Base-by-base conservation (phyloP, 1,140 invertebrate species). In the Meloidogyne exigua region DNA sequence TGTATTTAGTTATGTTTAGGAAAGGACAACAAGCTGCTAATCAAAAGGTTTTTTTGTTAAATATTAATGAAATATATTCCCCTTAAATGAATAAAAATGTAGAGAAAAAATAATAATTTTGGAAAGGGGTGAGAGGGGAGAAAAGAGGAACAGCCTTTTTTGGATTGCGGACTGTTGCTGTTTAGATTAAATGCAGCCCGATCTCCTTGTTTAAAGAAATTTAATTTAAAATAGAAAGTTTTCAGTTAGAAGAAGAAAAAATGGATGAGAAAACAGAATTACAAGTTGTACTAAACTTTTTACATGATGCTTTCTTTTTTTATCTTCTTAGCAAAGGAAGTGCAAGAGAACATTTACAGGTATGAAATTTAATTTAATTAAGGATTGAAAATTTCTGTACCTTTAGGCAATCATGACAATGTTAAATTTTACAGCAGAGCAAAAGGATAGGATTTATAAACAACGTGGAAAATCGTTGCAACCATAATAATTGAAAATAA, bases 231-330 rank as follows among this genome's bases (percentile, higher is more conserved):
- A 32, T 3, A 2, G 28, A 32, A 32, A 32, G 7, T 32, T 57
- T 57, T 57, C 18, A 57, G 49, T 21, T 78, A 75, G 73, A 86
- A 12, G 76, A 82, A 44, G 62, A 79, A n/a, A n/a, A n/a, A 62
- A 63, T 87, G 25, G 85, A 87, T 75, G 66, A 78, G 63, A 78
- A 85, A 72, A 85, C 85, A n/a, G 85, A 87, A 75, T 84, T 87
- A 67, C 39, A 81, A 39, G 76, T 87, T 39, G 75, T 81, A n/a
- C 25, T 87, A 7, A 77, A 79, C 44, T 87, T 87, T 68, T 68
- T 87, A 18, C 85, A 87, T 72, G 85, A 87, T 69, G 86, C 85
- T 10, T 87, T 87, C 68, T 87, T 86, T 66, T 87, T 87, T 65
- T 87, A 83, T 68, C 73, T 87, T 63, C 57, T 87, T 28, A 86